phyloP scores from a whole-genome alignment of 2,113 vertebrate species.

The Sturnus vulgaris region DNA sequence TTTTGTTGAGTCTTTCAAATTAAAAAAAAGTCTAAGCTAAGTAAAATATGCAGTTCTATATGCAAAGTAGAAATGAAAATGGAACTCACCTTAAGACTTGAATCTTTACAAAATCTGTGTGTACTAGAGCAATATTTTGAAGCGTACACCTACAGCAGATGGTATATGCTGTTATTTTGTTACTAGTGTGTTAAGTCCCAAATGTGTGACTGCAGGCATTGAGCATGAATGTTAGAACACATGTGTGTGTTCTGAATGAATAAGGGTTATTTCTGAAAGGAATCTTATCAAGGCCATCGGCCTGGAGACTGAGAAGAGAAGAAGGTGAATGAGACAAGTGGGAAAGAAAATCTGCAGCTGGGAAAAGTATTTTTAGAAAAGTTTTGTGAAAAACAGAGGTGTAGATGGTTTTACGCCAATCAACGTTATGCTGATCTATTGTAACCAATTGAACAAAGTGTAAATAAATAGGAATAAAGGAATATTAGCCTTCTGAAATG shows the following conservation, averaged over 20 bases:
- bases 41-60: background rate
- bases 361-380: too few species aligned
- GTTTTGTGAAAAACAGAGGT: too few species aligned
- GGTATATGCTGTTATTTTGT: slow-evolving; percentile 22
- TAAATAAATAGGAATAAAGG: too few species aligned
- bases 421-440: too few species aligned
- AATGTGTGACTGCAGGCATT: slow-evolving; percentile 26
- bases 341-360: too few species aligned
- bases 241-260: background rate
- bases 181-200: slow-evolving; percentile 44
- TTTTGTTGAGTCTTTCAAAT: background rate
- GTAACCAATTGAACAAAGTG: too few species aligned
- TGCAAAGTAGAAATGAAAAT: background rate
- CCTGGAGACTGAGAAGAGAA: too few species aligned
- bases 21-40: background rate
- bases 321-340: too few species aligned
- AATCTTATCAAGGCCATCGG: too few species aligned
- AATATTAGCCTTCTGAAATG: too few species aligned
- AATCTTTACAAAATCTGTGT: background rate
- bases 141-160: slow-evolving; percentile 39
- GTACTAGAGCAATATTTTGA: background rate
- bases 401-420: too few species aligned
- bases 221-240: slow-evolving; percentile 47
- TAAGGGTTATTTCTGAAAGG: too few species aligned
- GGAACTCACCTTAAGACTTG: background rate